Percentiles rank a stretch among this genome's conserved stretches.
Evolutionary conservation across 2,888 invertebrate genomes (phyloP).

Genomic region (Urechis unicinctus): DNA sequence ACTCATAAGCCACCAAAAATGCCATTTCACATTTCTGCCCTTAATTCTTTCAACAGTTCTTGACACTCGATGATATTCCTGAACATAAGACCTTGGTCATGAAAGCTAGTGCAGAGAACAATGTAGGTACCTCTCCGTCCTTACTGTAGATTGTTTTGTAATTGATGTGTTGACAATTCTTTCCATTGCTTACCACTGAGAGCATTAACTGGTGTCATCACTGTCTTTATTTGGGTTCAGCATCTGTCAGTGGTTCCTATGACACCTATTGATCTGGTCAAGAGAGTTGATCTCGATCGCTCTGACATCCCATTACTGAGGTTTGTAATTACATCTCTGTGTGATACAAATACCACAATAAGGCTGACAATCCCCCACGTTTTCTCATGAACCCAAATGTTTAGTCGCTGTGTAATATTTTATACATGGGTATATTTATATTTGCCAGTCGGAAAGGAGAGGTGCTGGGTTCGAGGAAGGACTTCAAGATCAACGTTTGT

Average conservation of each 20-base stretch:
- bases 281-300: conserved; percentile 43
- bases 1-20: no score
- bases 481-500: conserved; percentile 50
- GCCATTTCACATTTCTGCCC: no score
- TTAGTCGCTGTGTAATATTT: not conserved
- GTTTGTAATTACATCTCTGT: no score
- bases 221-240: not conserved
- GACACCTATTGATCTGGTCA: conserved; percentile 43
- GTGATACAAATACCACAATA: no score
- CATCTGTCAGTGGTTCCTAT: conserved; percentile 22
- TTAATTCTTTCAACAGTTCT: conserved; percentile 29
- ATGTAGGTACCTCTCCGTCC: no score
- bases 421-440: not conserved
- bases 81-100: conserved; percentile 33
- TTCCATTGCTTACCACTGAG: no score
- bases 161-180: no score
- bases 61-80: conserved; percentile 40
- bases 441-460: conserved; percentile 40
- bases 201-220: not conserved
- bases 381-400: no score
- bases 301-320: conserved; percentile 43
- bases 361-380: no score
- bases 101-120: conserved; percentile 13
- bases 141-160: no score
- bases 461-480: conserved; percentile 49